These are phyloP conservation scores for Eristalinus aeneus DNA, from an alignment of 2,888 invertebrate genomes.

Conservation along the genomic window DNA sequence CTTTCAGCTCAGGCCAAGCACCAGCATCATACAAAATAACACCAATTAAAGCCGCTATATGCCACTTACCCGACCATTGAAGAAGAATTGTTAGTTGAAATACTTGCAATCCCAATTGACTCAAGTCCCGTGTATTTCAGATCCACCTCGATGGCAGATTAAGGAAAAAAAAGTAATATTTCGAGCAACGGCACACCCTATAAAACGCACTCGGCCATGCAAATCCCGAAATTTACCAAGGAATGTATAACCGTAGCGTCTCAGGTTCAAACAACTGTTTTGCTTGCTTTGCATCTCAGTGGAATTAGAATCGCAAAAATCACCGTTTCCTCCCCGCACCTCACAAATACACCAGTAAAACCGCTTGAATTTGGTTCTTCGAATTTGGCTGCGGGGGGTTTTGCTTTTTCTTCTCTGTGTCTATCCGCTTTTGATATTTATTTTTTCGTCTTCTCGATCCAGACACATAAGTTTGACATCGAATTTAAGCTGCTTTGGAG, in stretches of 20 bases:
- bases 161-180: background rate
- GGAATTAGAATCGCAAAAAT: slow-evolving; percentile 1
- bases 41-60: background rate
- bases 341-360: slow-evolving; percentile 2
- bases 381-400: background rate
- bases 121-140: background rate
- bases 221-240: background rate
- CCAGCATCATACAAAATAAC: background rate
- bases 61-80: background rate
- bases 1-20: background rate
- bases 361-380: slow-evolving; percentile 1
- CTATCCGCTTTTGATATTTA: slow-evolving; percentile 18
- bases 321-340: background rate
- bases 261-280: slow-evolving; percentile 29
- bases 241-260: slow-evolving; percentile 4
- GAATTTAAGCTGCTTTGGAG: slow-evolving; percentile 24
- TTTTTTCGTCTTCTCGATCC: background rate
- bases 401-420: slow-evolving; percentile 4
- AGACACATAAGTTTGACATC: slow-evolving; percentile 31
- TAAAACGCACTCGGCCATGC: background rate
- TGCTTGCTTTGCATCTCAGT: background rate
- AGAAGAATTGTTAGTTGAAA: background rate
- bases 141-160: background rate
- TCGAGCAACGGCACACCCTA: background rate
- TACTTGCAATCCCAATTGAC: background rate